A percentile compares a stretch with the other conserved stretches of the same genome.
These are phyloP conservation scores for Strix uralensis DNA, from an alignment of 2,113 vertebrate genomes.

Conservation along the genomic window DNA sequence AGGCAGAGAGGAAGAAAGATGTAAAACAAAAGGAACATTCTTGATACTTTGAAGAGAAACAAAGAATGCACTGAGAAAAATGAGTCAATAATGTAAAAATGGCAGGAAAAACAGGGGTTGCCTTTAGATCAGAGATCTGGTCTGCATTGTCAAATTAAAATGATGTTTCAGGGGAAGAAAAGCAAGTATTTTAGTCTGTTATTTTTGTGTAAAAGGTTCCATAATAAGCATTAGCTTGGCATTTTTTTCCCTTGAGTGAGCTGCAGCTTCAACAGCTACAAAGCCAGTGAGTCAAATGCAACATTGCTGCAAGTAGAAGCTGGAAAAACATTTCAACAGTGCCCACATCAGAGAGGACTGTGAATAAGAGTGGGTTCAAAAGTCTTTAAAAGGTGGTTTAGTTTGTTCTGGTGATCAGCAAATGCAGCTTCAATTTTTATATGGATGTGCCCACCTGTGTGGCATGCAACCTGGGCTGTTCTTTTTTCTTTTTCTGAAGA, in stretches of 20 bases:
- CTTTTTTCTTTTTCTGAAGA: not conserved
- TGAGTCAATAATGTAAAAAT: conserved; percentile 55
- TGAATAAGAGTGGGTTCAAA: not conserved
- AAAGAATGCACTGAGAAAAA: conserved; percentile 60
- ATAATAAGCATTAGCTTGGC: not conserved
- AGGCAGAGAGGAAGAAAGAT: conserved; percentile 41
- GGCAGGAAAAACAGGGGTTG: not conserved
- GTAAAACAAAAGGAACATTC: conserved; percentile 63
- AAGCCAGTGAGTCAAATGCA: not conserved
- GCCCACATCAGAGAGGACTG: not conserved
- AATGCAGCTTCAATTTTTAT: not conserved
- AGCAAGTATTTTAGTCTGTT: conserved; percentile 27
- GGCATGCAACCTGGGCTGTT: not conserved
- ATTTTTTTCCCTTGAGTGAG: not conserved
- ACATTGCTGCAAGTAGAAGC: not conserved
- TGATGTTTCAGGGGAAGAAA: conserved; percentile 11
- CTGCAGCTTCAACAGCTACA: not conserved
- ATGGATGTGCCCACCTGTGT: not conserved
- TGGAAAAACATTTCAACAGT: not conserved
- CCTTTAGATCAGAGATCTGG: not conserved
- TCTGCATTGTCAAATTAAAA: conserved; percentile 40
- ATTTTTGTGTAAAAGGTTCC: not conserved
- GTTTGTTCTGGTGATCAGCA: not conserved
- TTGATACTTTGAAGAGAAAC: conserved; percentile 51
- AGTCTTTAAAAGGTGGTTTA: not conserved